Base-by-base conservation (phyloP, 2,888 invertebrate genomes). In the Stegophylla sp. region DNA sequence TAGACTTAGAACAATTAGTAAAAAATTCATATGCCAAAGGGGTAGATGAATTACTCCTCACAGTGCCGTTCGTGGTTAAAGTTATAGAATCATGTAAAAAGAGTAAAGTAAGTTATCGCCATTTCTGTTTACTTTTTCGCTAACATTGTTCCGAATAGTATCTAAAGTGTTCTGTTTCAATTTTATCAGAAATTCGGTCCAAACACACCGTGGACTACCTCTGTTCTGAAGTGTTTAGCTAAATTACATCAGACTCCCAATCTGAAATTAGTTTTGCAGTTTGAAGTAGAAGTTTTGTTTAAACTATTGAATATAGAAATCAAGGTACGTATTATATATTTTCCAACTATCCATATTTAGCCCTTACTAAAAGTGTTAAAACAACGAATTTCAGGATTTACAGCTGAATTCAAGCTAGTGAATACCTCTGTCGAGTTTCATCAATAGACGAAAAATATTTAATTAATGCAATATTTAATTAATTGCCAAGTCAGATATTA, bases 11-110 rank as follows among this genome's bases (percentile, higher is more conserved):
- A 88, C 93, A 96, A 20, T 88, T 99, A 77, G 88, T 99, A 53
- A 92, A 98, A 74, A 99, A 99, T 88, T 98, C 98, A 0, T 98
- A 97, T 88, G 94, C 96, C 86, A 98, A 97, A 87, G 98, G 98
- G 0, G 95, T 96, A 85, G 96, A 98, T 86, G 98, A 99, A 87
- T 89, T 99, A 56, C 89, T 98, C 13, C 99, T 98, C 86, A 98
- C 98, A 0, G 97, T 99, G 28, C 99, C 99, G 0, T 99, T 99
- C 88, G 95, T 98, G 15, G 98, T 98, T 10, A 99, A 99, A 89
- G 94, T 99, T 56, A 88, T 99, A 82, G 97, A 98, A 87, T 95
- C 98, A 3, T 97, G 97, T 86, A 91, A 95, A 17, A 98, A 98
- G 87, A 97, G 97, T 86, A 91, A 91, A 84, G 95, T 97, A 87